Conservation (phyloP, 2,888 invertebrate genomes). For the Aromia moschata region DNA sequence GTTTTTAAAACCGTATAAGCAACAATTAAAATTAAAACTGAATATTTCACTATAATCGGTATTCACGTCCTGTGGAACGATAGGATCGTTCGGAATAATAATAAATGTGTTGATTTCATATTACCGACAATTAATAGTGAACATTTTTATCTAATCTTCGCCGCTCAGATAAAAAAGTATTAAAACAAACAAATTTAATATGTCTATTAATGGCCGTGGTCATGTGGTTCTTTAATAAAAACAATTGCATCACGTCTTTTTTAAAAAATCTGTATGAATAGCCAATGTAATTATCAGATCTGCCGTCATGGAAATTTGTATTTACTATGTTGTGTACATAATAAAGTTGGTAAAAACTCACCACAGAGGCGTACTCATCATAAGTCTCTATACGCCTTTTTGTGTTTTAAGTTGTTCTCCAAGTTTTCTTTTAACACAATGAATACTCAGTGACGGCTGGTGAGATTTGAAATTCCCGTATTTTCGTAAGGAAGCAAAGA, state of each 20-base stretch:
- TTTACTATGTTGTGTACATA: no score
- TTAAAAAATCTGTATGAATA: not conserved
- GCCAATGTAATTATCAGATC: no score
- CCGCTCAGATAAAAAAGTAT: not conserved
- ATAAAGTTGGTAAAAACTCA: no score
- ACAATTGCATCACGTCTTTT: not conserved
- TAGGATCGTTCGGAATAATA: constrained; percentile 4
- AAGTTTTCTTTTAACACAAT: no score
- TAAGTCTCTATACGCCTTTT: no score
- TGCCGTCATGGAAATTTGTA: no score
- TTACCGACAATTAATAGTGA: not conserved
- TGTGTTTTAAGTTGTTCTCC: no score
- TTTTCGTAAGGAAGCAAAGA: no score
- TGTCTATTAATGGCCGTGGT: not conserved
- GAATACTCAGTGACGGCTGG: no score
- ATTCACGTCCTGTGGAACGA: constrained; percentile 13
- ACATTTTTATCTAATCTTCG: not conserved
- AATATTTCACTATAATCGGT: constrained; percentile 13
- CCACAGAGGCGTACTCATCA: no score
- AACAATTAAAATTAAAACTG: constrained; percentile 19
- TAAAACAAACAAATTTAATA: not conserved
- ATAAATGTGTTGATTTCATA: not conserved
- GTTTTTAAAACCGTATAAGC: constrained; percentile 28
- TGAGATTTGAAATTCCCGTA: no score
- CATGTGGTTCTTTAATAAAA: not conserved